Base-by-base conservation (phyloP, 2,113 vertebrate species). In the Callorhinus ursinus region DNA sequence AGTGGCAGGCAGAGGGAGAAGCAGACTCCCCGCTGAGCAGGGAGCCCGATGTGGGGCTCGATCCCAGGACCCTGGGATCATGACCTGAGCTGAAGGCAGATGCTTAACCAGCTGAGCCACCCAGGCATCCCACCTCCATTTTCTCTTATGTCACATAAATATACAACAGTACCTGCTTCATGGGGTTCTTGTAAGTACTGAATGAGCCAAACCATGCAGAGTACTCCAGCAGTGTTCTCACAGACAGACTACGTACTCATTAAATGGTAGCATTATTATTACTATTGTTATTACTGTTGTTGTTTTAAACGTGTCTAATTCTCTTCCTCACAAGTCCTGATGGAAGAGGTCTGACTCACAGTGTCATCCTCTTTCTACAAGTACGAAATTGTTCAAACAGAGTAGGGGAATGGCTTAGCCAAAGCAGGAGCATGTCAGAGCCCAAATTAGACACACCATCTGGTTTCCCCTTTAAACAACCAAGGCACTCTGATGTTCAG, bases 231-330 rank as follows among this genome's bases (percentile, higher is more conserved):
- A 93, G 53, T 92, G 7, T 67, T 92, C 8, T 88, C n/a, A 61
- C 67, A 81, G 42, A 67, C n/a, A 90, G 31, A 69, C 26, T 67
- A 93, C 57, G 16, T 92, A 61, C 4, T 77, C 19, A 88, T 57
- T 36, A 91, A 88, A 61, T 65, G 63, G 55, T 74, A 88, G 65
- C n/a, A 86, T 88, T 91, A 46, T 79, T 91, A 86, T 3, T 71
- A 93, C 36, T 46, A 71, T 61, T 90, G 39, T 53, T 93, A 28
- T 67, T 55, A 12, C 36, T 55, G 21, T 79, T 95, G 8, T 39
- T 95, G 55, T 83, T 95, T 90, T 61, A 63, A 93, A 96, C n/a
- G 63, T 93, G 57, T 80, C 46, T 65, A 39, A 86, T 72, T 87
- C 83, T 83, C 49, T 80, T 72, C 28, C 39, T 71, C 36, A 93